Conservation (phyloP, 2,888 invertebrate species). For the Netelia fuscicornis region DNA sequence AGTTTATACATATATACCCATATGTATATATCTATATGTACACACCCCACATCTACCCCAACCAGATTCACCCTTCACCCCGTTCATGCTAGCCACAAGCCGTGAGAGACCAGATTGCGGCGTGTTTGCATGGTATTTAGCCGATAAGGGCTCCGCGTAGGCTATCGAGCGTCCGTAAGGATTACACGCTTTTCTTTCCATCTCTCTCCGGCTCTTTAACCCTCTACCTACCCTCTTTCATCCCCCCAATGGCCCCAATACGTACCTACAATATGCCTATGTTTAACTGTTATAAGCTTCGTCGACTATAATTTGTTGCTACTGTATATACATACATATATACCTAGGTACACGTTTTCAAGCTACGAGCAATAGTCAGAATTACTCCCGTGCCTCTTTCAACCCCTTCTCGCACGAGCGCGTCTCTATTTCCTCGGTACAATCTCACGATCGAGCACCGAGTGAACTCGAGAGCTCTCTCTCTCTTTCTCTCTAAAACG, state of each 20-base stretch:
- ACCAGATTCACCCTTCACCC: slow-evolving; percentile 5
- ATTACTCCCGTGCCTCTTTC: slow-evolving; percentile 53
- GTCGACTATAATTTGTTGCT: slow-evolving; percentile 33
- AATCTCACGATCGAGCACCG: slow-evolving; percentile 53
- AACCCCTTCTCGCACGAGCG: slow-evolving; percentile 47
- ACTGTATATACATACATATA: background rate
- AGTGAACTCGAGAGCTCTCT: slow-evolving; percentile 8
- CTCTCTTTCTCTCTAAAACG: slow-evolving; percentile 42
- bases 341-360: slow-evolving; percentile 5
- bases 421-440: slow-evolving; percentile 55
- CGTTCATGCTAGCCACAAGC: slow-evolving; percentile 42
- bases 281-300: slow-evolving; percentile 19
- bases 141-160: slow-evolving; percentile 75
- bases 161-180: slow-evolving; percentile 76
- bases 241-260: background rate
- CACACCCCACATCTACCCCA: slow-evolving; percentile 11
- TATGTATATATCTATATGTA: too few relatives aligned
- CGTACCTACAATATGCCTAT: too few relatives aligned
- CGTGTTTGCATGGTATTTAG: slow-evolving; percentile 81
- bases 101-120: slow-evolving; percentile 74
- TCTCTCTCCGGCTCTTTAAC: slow-evolving; percentile 6
- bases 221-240: background rate
- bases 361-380: slow-evolving; percentile 45
- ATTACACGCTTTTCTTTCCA: slow-evolving; percentile 76
- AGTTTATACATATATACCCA: background rate